Conservation (phyloP, 2,113 vertebrate species). For the Hippopotamus amphibius region DNA sequence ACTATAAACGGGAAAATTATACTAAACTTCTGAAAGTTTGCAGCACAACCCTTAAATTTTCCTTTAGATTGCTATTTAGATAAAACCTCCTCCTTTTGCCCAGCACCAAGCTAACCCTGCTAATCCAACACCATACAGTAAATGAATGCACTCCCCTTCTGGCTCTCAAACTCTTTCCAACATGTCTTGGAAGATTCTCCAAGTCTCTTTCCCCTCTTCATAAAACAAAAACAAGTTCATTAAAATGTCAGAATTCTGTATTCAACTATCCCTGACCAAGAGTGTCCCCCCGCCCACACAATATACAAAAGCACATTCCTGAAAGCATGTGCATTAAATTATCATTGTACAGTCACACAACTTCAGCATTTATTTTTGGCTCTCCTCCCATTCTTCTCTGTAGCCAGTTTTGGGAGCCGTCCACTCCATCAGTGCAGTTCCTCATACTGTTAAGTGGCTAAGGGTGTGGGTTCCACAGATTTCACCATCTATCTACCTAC, state of each 20-base stretch:
- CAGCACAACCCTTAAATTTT: slow-evolving; percentile 63
- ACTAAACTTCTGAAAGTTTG: slow-evolving; percentile 70
- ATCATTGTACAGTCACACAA: slow-evolving; percentile 69
- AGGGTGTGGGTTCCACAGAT: no score
- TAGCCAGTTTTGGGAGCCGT: background rate
- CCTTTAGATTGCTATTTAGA: slow-evolving; percentile 38
- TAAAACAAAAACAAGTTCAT: slow-evolving; percentile 75
- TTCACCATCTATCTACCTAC: background rate
- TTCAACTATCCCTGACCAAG: slow-evolving; percentile 64
- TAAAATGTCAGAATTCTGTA: slow-evolving; percentile 75
- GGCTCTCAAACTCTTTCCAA: slow-evolving; percentile 57
- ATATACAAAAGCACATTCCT: slow-evolving; percentile 68
- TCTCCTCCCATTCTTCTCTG: slow-evolving; percentile 45
- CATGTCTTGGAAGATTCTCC: slow-evolving; percentile 65
- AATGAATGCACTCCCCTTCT: background rate
- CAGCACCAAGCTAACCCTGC: background rate
- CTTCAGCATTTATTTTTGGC: slow-evolving; percentile 77
- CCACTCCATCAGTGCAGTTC: rapidly evolving
- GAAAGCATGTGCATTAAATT: slow-evolving; percentile 79
- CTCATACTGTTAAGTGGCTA: background rate
- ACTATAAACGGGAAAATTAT: slow-evolving; percentile 65
- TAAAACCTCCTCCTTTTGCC: background rate
- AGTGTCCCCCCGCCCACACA: slow-evolving; percentile 43
- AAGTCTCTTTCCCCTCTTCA: slow-evolving; percentile 65
- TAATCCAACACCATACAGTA: background rate